These are phyloP conservation scores for Caenorhabditis wallacei DNA, from an alignment of 2,888 invertebrate species.

Conservation along the genomic window DNA sequence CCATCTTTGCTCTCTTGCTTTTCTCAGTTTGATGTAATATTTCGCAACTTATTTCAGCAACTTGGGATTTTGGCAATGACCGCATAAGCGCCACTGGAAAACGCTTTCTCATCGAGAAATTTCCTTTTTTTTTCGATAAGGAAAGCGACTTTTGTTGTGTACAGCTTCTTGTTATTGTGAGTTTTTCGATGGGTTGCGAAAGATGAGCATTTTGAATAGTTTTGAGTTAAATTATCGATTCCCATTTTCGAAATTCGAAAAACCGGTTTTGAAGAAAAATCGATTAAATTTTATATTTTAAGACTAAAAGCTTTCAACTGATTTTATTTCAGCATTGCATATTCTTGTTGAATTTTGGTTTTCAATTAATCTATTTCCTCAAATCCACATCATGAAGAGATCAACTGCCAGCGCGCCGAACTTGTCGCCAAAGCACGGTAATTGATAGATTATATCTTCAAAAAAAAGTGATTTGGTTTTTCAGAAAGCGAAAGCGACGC, in stretches of 20 bases:
- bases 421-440: constrained; percentile 42
- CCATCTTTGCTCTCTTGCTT: background rate
- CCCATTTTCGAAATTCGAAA: background rate
- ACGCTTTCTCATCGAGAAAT: constrained; percentile 55
- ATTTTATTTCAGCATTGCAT: constrained; percentile 50
- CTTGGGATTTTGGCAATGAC: constrained; percentile 64
- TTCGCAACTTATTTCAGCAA: constrained; percentile 57
- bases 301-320: too few relatives aligned
- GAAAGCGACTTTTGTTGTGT: constrained; percentile 66
- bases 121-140: constrained; percentile 7
- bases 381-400: constrained; percentile 53
- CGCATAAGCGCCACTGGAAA: constrained; percentile 65
- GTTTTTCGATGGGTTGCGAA: constrained; percentile 19
- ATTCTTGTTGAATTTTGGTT: constrained; percentile 36
- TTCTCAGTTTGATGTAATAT: too few relatives aligned
- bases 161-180: constrained; percentile 61
- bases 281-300: too few relatives aligned
- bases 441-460: background rate
- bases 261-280: background rate
- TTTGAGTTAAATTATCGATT: too few relatives aligned
- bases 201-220: too few relatives aligned
- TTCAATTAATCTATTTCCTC: constrained; percentile 4
- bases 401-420: constrained; percentile 36
- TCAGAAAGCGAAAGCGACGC: constrained; percentile 28
- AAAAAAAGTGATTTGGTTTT: background rate